Base-by-base conservation (phyloP, 2,797 vertebrate species). In the Bucorvus abyssinicus region DNA sequence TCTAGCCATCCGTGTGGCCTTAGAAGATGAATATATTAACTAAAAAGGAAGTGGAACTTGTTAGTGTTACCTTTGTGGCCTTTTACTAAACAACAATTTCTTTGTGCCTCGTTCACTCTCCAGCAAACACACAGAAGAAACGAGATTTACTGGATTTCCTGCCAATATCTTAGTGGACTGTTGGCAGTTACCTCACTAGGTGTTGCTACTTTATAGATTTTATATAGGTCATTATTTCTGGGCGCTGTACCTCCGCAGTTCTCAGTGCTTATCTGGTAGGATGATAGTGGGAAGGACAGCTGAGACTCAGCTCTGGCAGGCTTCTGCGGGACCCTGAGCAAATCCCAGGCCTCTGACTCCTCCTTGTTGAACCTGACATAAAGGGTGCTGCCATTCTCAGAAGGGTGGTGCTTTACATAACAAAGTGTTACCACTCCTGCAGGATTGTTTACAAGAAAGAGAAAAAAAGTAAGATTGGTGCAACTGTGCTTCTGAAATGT, bases 281-380 rank as follows among this genome's bases (percentile, higher is more conserved):
- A 29, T 85, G 88, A 68, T 22, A 82, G 67, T 23, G 69, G 85
- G 70, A 65, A 85, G 53, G 75, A 69, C 61, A 91, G 83, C 70
- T 69, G 75, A 93, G 87, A 70, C 71, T 90, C 26, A 40, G 47
- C 67, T 81, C 87, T 95, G n/a, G 84, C 80, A 89, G 77, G 9
- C 44, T 93, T 95, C 63, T 85, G 75, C 78, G 63, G 78, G 56
- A 83, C 83, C 91, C 57, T 81, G 89, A 94, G 68, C 89, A 76
- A 71, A 74, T 83, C 57, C 57, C 4, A 60, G 26, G 76, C 38
- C 78, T 73, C 89, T 92, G 74, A 70, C 59, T 84, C 34, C 67
- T 73, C 15, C 52, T 71, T 30, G 53, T 36, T 84, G 84, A 88
- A 92, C 93, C 76, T 29, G 38, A 86, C 67, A 40, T 80, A 44